Evolutionary conservation across 2,888 invertebrate genomes (phyloP), one percentile per base, ranked within the genome.

Genomic region (Hypena proboscidalis): DNA sequence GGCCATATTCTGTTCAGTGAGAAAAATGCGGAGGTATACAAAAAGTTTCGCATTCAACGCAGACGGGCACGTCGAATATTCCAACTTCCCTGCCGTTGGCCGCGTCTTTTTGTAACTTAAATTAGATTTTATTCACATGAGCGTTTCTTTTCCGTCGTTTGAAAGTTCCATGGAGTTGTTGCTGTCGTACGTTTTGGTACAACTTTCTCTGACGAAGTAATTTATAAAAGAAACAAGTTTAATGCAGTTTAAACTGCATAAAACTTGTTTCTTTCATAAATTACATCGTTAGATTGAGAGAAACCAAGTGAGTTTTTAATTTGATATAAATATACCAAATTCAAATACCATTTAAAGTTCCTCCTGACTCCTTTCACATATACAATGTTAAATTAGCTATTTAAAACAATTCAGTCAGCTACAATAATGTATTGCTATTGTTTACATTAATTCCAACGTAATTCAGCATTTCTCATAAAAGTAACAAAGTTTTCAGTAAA

Each of bases 121-220:
- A 59, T 59, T 40, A 49, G 45, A 43, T 53, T 62, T 53, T 41
- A 56, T 50, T 53, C 34, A 49, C 44, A 29, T 49, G 36, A 30
- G 41, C 27, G 32, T 32, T 52, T 31, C 38, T 50, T 46, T 51
- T 34, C 22, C 19, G 46, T 42, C 37, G 23, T 47, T 42, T 47
- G 27, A 54, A 56, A 61, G 46, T 54, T 61, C 32, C 11, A 20
- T 30, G 7, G 45, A 47, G 38, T 50, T 53, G 25, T 37, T 40
- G 38, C 26, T 35, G 22, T 29, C 26, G 37, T 15, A 32, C 13
- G 9, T 15, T 22, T 15, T 15, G 13, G 19, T 5, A 13, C 6
- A 22, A 17, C 17, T 19, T 22, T 31, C 23, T 25, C n/a, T 11
- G 11, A 5, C 8, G 21, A 14, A 15, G 7, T 13, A 36, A 7